These are phyloP conservation scores for Caenorhabditis brenneri DNA, from an alignment of 1,140 invertebrate genomes.

Conservation along the genomic window DNA sequence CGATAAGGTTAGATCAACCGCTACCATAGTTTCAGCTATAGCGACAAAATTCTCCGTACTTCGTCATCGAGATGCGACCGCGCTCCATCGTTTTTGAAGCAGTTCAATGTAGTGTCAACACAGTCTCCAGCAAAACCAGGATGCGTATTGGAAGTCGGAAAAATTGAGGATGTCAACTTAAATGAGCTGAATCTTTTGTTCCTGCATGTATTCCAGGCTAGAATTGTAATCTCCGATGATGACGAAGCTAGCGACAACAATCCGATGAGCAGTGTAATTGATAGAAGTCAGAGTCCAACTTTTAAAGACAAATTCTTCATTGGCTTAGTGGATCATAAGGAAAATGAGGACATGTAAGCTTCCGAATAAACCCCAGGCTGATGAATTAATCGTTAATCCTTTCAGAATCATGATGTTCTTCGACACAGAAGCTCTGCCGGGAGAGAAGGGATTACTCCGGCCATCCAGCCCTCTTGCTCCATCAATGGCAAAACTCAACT, in stretches of 20 bases:
- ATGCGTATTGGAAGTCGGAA: constrained; percentile 92
- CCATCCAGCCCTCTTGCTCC: constrained; percentile 44
- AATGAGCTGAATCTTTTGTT: constrained; percentile 79
- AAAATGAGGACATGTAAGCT: constrained; percentile 75
- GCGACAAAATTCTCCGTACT: constrained; percentile 13
- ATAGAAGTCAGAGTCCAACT: constrained; percentile 45
- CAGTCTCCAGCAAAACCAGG: constrained; percentile 95
- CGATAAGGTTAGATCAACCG: not conserved
- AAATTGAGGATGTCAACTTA: constrained; percentile 81
- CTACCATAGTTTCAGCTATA: constrained; percentile 26
- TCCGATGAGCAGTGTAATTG: constrained; percentile 46
- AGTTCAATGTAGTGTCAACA: constrained; percentile 94
- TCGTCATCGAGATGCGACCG: constrained; percentile 19
- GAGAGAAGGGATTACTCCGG: constrained; percentile 45
- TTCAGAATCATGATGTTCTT: constrained; percentile 67
- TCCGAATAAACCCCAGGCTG: not conserved
- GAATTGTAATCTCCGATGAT: constrained; percentile 81
- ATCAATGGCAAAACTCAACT: constrained; percentile 42
- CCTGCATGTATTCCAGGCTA: constrained; percentile 93
- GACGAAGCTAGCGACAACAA: constrained; percentile 56
- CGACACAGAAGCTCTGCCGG: constrained; percentile 38
- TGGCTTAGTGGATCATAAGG: constrained; percentile 72
- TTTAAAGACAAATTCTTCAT: constrained; percentile 72
- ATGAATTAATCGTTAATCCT: constrained; percentile 63
- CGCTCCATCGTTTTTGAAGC: constrained; percentile 29